These are phyloP conservation scores for Amblyjoppa proteus DNA, from an alignment of 2,888 invertebrate genomes.

Conservation along the genomic window DNA sequence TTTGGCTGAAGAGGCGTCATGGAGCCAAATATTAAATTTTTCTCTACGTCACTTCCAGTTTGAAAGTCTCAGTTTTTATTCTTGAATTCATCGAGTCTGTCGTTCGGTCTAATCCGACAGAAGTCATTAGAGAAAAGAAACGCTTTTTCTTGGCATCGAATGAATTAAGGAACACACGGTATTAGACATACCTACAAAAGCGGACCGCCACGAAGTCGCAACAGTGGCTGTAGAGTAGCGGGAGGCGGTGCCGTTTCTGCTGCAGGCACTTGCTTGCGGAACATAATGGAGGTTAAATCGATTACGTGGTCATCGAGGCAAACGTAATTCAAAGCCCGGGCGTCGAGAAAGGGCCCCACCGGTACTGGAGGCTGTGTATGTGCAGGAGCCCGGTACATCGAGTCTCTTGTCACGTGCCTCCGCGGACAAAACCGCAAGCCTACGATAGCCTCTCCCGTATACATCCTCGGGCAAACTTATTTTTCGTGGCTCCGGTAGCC, in stretches of 20 bases:
- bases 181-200: not conserved
- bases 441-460: slow-evolving; percentile 52
- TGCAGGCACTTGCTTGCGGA: slow-evolving; percentile 60
- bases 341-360: slow-evolving; percentile 32
- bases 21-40: not conserved
- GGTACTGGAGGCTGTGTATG: slow-evolving; percentile 33
- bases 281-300: slow-evolving; percentile 68
- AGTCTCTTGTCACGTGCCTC: slow-evolving; percentile 55
- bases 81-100: too few relatives aligned
- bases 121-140: not conserved
- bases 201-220: slow-evolving; percentile 42
- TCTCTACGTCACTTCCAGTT: not conserved
- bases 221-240: slow-evolving; percentile 29
- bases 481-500: slow-evolving; percentile 50
- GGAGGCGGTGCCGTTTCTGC: slow-evolving; percentile 55
- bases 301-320: slow-evolving; percentile 66
- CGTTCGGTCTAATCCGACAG: not conserved
- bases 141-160: not conserved
- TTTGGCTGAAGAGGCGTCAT: not conserved
- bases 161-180: slow-evolving; percentile 12
- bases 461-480: slow-evolving; percentile 38
- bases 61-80: not conserved
- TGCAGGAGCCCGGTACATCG: slow-evolving; percentile 44
- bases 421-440: slow-evolving; percentile 59
- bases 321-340: slow-evolving; percentile 61